Percentiles rank a stretch among this genome's conserved stretches.
These are phyloP conservation scores for Polydesmus complanatus DNA, from an alignment of 2,888 invertebrate species.

Conservation along the genomic window DNA sequence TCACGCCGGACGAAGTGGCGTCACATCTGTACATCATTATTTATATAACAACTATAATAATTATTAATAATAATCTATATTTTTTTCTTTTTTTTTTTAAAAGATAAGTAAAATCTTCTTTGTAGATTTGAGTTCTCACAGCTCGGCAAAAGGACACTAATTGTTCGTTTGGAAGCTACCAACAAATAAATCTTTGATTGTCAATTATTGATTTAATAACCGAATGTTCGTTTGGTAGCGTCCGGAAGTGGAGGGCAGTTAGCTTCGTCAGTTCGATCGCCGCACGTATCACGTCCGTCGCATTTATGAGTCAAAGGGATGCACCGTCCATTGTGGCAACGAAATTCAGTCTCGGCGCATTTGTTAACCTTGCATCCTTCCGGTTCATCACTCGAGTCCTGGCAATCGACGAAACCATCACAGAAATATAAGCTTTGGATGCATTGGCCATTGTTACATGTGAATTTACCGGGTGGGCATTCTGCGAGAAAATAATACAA, in stretches of 20 bases:
- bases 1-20: not conserved
- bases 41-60: not conserved
- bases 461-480: constrained; percentile 42
- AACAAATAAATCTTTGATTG: not conserved
- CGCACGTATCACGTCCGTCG: constrained; percentile 25
- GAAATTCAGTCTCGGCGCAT: constrained; percentile 20
- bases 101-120: no score
- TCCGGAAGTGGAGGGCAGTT: constrained; percentile 25
- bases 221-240: not conserved
- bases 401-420: constrained; percentile 51
- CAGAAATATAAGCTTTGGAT: constrained; percentile 46
- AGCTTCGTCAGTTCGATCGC: constrained; percentile 25
- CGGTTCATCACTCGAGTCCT: constrained; percentile 53
- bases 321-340: constrained; percentile 27
- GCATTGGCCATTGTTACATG: constrained; percentile 49
- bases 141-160: not conserved
- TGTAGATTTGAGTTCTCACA: no score
- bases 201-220: not conserved
- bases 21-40: not conserved
- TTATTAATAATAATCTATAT: not conserved
- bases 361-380: constrained; percentile 35
- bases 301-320: constrained; percentile 22
- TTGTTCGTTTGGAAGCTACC: no score
- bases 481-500: constrained; percentile 30
- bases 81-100: not conserved